Conservation (phyloP, 2,888 invertebrate species). For the Dexiosoma caninum region DNA sequence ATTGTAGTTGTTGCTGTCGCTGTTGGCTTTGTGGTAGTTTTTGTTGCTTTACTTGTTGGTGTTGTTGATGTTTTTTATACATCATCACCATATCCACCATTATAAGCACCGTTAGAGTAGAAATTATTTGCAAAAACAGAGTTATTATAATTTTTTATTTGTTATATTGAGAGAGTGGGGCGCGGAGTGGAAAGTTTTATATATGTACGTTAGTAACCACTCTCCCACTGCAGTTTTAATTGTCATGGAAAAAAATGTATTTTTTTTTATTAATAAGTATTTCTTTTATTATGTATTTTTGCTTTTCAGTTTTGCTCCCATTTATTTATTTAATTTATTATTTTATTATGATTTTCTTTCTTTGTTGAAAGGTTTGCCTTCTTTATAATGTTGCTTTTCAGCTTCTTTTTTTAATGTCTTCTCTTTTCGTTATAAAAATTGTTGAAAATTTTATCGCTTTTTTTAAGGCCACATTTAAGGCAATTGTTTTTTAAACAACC, state of each 20-base stretch:
- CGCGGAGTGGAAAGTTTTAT: background rate
- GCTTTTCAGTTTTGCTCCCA: background rate
- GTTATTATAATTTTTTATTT: background rate
- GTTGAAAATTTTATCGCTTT: slow-evolving; percentile 58
- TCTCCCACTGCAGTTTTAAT: background rate
- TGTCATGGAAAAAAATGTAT: background rate
- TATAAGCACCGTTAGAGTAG: slow-evolving; percentile 46
- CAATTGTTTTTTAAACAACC: slow-evolving; percentile 51
- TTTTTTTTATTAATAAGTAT: background rate
- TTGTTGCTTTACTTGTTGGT: slow-evolving; percentile 41
- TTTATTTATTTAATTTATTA: background rate
- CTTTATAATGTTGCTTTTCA: background rate
- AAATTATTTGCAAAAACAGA: slow-evolving; percentile 8
- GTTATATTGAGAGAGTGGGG: too few relatives aligned
- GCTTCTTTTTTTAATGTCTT: slow-evolving; percentile 10
- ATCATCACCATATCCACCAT: slow-evolving; percentile 60
- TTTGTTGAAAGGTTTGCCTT: background rate
- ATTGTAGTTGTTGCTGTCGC: slow-evolving; percentile 46
- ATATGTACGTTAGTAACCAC: background rate
- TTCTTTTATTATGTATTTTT: background rate
- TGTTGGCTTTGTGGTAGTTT: slow-evolving; percentile 28
- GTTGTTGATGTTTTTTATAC: slow-evolving; percentile 38
- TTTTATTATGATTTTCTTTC: too few relatives aligned
- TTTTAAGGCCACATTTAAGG: slow-evolving; percentile 60
- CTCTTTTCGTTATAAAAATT: slow-evolving; percentile 54